These are phyloP conservation scores for Anarrhichthys ocellatus DNA, from an alignment of 2,113 vertebrate genomes.

Conservation along the genomic window DNA sequence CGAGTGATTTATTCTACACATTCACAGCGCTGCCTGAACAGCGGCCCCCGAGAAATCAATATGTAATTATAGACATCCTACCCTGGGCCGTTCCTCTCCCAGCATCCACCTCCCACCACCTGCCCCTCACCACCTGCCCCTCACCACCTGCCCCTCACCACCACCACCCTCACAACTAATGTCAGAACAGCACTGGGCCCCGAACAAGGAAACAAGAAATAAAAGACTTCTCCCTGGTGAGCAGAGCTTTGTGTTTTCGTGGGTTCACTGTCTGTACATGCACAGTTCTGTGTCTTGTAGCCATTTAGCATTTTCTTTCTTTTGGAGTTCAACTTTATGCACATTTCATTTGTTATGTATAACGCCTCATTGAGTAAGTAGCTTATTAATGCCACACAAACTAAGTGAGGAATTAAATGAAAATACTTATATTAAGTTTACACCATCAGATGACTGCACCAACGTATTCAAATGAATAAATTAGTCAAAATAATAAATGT, in stretches of 20 bases:
- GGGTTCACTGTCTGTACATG: constrained; percentile 34
- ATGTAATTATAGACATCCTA: constrained; percentile 87
- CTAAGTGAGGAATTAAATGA: not conserved
- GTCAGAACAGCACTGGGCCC: constrained; percentile 72
- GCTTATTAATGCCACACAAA: not conserved
- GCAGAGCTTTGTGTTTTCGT: constrained; percentile 33
- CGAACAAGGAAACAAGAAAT: constrained; percentile 59
- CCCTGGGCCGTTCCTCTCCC: constrained; percentile 74
- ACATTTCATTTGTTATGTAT: not conserved
- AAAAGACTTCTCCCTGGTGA: constrained; percentile 55
- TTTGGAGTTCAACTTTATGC: not conserved
- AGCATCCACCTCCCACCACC: constrained; percentile 67
- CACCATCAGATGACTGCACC: not conserved
- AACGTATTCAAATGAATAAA: not conserved
- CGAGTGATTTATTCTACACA: constrained; percentile 82
- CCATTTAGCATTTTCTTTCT: not conserved
- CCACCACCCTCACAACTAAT: constrained; percentile 78
- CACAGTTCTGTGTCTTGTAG: constrained; percentile 3
- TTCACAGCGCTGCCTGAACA: constrained; percentile 73
- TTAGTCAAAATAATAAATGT: not conserved
- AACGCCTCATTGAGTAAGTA: not conserved
- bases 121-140: constrained; percentile 60
- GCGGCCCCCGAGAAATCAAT: constrained; percentile 82
- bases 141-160: constrained; percentile 60
- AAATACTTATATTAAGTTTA: not conserved